Percentiles rank a stretch among this genome's conserved stretches.
Evolutionary conservation across 2,888 invertebrate genomes (phyloP).

Genomic region (Meandrusa payeni): DNA sequence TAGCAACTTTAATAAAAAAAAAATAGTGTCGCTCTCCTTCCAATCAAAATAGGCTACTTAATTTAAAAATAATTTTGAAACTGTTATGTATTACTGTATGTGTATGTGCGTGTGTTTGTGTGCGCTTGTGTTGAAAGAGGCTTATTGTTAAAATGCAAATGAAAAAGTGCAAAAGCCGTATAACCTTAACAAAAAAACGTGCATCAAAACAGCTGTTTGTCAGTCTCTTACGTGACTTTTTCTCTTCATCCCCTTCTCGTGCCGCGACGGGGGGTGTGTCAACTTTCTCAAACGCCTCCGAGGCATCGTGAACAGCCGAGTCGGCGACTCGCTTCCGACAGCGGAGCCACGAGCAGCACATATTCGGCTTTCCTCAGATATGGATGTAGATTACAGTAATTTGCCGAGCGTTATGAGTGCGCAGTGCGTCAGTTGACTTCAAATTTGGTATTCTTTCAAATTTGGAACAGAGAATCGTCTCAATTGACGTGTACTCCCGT

Average conservation of each 20-base stretch:
- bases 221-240: slow-evolving; percentile 63
- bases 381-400: too few relatives aligned
- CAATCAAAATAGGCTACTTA: too few relatives aligned
- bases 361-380: too few relatives aligned
- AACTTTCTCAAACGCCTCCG: slow-evolving; percentile 56
- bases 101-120: too few relatives aligned
- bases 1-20: too few relatives aligned
- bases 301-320: slow-evolving; percentile 47
- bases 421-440: slow-evolving; percentile 15
- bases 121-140: too few relatives aligned
- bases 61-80: too few relatives aligned
- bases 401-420: too few relatives aligned
- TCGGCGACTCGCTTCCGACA: slow-evolving; percentile 67
- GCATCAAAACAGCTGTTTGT: slow-evolving; percentile 34
- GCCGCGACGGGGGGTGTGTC: slow-evolving; percentile 38
- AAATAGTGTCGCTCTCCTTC: too few relatives aligned
- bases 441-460: slow-evolving; percentile 22
- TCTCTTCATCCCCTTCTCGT: slow-evolving; percentile 42
- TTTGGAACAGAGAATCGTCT: slow-evolving; percentile 27
- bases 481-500: slow-evolving; percentile 48
- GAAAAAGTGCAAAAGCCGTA: slow-evolving; percentile 35
- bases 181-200: slow-evolving; percentile 39
- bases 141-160: slow-evolving; percentile 13
- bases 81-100: too few relatives aligned
- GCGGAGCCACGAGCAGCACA: slow-evolving; percentile 75